A percentile compares a stretch with the other conserved stretches of the same genome.
These are phyloP conservation scores for Sebastes minor DNA, from an alignment of 2,797 vertebrate genomes.

Conservation along the genomic window DNA sequence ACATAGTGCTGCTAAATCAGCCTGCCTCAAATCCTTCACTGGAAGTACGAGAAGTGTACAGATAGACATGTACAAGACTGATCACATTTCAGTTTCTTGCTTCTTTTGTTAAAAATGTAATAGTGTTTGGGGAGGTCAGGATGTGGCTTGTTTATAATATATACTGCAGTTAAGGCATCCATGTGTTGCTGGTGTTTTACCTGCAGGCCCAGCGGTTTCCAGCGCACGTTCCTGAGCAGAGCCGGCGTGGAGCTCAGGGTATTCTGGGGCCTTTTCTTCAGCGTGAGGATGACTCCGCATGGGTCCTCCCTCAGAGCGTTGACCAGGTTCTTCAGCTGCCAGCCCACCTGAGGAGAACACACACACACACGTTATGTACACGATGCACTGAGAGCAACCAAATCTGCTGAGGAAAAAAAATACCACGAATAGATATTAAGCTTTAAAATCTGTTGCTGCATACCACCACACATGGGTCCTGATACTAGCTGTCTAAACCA, in stretches of 20 bases:
- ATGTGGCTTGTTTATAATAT: not conserved
- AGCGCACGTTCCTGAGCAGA: slow-evolving; percentile 90
- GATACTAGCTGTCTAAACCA: not conserved
- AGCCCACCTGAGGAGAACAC: slow-evolving; percentile 85
- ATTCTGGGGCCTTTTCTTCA: slow-evolving; percentile 92
- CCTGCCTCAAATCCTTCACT: not conserved
- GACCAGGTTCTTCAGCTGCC: slow-evolving; percentile 92
- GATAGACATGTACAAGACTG: not conserved
- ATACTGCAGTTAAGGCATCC: not conserved
- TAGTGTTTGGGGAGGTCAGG: not conserved
- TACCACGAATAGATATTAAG: not conserved
- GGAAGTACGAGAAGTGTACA: not conserved
- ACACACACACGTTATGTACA: not conserved
- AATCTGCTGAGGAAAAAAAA: no score
- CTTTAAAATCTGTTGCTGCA: not conserved
- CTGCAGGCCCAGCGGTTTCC: slow-evolving; percentile 92
- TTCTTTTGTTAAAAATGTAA: not conserved
- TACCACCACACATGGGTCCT: not conserved
- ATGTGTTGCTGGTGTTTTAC: slow-evolving; percentile 67
- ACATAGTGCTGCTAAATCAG: not conserved
- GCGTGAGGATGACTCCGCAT: slow-evolving; percentile 88
- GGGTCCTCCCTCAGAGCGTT: slow-evolving; percentile 90
- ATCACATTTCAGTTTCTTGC: not conserved
- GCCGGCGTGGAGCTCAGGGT: slow-evolving; percentile 89
- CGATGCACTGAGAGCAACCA: no score